Conservation (phyloP, 2,113 vertebrate genomes). For the Ciconia stormi region DNA sequence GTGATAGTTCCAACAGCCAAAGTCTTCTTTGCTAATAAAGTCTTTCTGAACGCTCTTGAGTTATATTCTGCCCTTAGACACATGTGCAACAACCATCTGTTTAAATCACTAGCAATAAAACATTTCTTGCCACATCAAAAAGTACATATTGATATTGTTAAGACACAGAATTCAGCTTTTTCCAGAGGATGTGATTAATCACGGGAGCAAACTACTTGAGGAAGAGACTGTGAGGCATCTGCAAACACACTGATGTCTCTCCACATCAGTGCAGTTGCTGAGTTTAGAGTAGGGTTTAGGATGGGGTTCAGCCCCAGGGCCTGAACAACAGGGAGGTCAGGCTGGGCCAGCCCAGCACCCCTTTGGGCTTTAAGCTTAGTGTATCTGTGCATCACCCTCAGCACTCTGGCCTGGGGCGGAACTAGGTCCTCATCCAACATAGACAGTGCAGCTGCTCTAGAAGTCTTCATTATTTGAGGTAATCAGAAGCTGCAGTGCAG, state of each 20-base stretch:
- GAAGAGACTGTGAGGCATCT: background rate
- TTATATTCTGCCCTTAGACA: background rate
- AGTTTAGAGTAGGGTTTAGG: background rate
- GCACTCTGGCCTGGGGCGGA: background rate
- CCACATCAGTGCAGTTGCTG: background rate
- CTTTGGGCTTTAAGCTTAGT: background rate
- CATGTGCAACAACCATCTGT: background rate
- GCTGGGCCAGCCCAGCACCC: background rate
- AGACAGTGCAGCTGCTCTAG: background rate
- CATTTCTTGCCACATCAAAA: background rate
- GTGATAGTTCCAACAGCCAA: background rate
- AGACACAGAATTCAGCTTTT: background rate
- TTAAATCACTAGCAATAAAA: background rate
- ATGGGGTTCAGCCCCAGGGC: background rate
- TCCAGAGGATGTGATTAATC: background rate
- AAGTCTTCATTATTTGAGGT: background rate
- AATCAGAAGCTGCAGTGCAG: background rate
- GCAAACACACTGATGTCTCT: background rate
- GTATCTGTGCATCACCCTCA: background rate
- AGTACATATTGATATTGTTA: rapidly evolving
- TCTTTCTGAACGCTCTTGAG: background rate
- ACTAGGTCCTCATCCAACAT: background rate
- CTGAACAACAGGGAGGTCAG: background rate
- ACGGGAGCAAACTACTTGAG: background rate
- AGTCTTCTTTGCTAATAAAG: background rate